These are phyloP conservation scores for Pelobates cultripes DNA, from an alignment of 2,797 vertebrate genomes.

Conservation along the genomic window DNA sequence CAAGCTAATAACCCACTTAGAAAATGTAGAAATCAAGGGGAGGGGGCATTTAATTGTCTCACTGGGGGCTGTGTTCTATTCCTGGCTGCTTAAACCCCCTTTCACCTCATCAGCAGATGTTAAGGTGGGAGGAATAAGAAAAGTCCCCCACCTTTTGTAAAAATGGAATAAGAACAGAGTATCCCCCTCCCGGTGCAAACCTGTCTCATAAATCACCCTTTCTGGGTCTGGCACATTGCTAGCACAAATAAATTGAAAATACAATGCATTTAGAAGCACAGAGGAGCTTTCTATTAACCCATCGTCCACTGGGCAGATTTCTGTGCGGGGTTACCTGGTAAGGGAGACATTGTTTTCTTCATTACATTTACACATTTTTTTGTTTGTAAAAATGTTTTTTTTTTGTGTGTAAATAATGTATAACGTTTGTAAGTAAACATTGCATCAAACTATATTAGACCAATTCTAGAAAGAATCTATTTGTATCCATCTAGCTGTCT, in stretches of 20 bases:
- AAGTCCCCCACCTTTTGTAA: conserved; percentile 33
- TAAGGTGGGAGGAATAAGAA: conserved; percentile 42
- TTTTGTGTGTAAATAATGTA: too few relatives aligned
- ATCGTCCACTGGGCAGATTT: not conserved
- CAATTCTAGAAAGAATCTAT: too few relatives aligned
- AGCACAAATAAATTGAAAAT: conserved; percentile 49
- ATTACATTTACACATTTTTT: too few relatives aligned
- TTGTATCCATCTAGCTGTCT: too few relatives aligned
- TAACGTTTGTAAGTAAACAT: too few relatives aligned
- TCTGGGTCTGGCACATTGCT: conserved; percentile 37
- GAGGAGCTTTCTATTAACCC: conserved; percentile 17
- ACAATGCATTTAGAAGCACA: conserved; percentile 33
- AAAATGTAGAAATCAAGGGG: not conserved
- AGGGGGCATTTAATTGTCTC: not conserved
- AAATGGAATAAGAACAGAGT: conserved; percentile 36
- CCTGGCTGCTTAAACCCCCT: not conserved
- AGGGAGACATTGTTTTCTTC: not conserved
- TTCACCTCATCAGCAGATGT: conserved; percentile 34
- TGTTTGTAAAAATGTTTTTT: too few relatives aligned
- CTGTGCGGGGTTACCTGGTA: not conserved
- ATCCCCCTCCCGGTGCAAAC: conserved; percentile 28
- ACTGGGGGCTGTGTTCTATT: conserved; percentile 20
- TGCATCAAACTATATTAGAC: too few relatives aligned
- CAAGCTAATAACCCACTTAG: not conserved
- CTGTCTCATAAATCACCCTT: conserved; percentile 48